phyloP scores from a whole-genome alignment of 2,113 vertebrate genomes.

The Calidris pugnax region DNA sequence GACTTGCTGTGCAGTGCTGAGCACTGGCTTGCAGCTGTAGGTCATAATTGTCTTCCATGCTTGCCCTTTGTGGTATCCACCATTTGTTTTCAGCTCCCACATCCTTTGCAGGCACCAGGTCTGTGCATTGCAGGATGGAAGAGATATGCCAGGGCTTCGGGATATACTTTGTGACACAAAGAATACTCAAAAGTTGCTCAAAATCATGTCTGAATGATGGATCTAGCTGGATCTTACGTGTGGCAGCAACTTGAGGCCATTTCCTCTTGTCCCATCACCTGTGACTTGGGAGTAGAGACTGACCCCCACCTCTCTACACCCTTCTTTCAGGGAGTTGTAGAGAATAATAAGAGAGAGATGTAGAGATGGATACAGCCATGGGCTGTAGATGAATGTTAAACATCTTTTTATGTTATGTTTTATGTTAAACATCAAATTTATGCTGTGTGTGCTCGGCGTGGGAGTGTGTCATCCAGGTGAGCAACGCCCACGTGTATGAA shows the following conservation, averaged over 20 bases:
- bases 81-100: not conserved
- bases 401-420: too few relatives aligned
- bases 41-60: not conserved
- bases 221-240: not conserved
- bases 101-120: not conserved
- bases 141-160: not conserved
- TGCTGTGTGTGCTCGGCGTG: not conserved
- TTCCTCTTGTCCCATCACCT: too few relatives aligned
- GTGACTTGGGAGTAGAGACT: too few relatives aligned
- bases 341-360: too few relatives aligned
- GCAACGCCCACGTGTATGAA: accelerated
- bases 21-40: not conserved
- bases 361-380: too few relatives aligned
- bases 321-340: too few relatives aligned
- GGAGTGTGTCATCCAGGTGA: not conserved
- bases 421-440: too few relatives aligned
- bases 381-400: not conserved
- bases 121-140: not conserved
- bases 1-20: not conserved
- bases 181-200: not conserved
- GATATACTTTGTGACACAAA: not conserved
- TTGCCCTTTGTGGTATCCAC: not conserved
- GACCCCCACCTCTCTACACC: too few relatives aligned
- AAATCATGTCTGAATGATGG: not conserved
- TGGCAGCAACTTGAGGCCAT: not conserved